Base-by-base conservation (phyloP, 2,888 invertebrate species). In the Ormyrus nitidulus region DNA sequence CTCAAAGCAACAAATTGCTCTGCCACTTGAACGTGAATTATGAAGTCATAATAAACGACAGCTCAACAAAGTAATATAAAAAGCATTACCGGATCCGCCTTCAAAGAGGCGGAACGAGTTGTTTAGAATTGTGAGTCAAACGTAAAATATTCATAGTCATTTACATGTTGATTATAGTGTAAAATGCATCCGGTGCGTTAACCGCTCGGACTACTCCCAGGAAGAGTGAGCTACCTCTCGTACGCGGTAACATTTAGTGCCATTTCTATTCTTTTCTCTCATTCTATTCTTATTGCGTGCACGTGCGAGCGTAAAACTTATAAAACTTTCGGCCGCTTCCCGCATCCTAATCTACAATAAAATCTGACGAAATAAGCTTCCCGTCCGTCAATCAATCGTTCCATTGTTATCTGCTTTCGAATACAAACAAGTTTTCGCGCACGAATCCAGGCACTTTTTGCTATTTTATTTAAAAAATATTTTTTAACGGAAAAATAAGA, bases 161-260 rank as follows among this genome's bases (percentile, higher is more conserved):
- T 70, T 70, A 58, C 70, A 70, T 70, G 58, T 19, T 58, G 58
- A 70, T 70, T 70, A 49, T 6, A 19, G 44, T 59, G 58, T 70
- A 11, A 70, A 59, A 9, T 70, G 19, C 58, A 19, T 70, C 48
- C 70, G 51, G 65, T 19, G 49, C 19, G 34, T 56, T 46, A 54
- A 54, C 8, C 7, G 7, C 66, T 34, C 44, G 19, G 13, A 13
- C 10, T n/a, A 7, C 10, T n/a, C n/a, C 10, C 59, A 6, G 34
- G 34, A 34, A 59, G 34, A 19, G 4, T 46, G 46, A 62, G 59
- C 34, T 34, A 34, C 34, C 34, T 34, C 34, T 34, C 34, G 34
- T 34, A 34, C 34, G 34, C 34, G 0, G 59, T 59, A 34, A 64
- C 5, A 64, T 8, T n/a, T 49, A 11, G 11, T 48, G 2, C 46